Base-by-base conservation (phyloP, 1,140 invertebrate genomes). In the Papilio machaon region DNA sequence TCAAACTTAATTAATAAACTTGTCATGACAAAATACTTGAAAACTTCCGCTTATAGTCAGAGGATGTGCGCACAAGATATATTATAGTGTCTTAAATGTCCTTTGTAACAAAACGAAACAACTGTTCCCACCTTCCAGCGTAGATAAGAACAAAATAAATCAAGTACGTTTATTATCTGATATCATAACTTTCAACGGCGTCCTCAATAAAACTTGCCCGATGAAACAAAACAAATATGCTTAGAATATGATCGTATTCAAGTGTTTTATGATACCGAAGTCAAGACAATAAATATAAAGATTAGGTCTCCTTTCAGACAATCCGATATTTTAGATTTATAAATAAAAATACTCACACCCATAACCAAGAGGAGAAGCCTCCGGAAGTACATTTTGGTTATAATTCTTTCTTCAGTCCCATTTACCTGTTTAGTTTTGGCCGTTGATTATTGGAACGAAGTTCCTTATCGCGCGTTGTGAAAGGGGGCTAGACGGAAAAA, bases 221-320 rank as follows among this genome's bases (percentile, higher is more conserved):
- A 70, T 70, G 64, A 35, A 70, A 70, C 64, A 70, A 70, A 70
- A 70, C 64, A 70, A 70, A 70, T 70, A 70, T 70, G 64, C 30
- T 35, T 70, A 70, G 64, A 70, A 70, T 70, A 70, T 70, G 64
- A 70, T 70, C 64, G 64, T 15, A 23, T 70, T 70, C 64, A 35
- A 6, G 11, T 70, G 64, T 15, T 70, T 70, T 70, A 70, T 70
- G 64, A 70, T 70, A 70, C 30, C 23, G 64, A 35, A 70, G 30
- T 0, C 10, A 17, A 4, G 5, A 35, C 64, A 70, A 70, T 70
- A 70, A 70, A 70, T 70, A 70, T 70, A 70, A 70, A 70, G 64
- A 70, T 70, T 70, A 70, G 30, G 64, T 70, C 23, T 15, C 64
- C 64, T 70, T 70, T 70, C 13, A 13, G 4, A 70, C 64, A 70